Percentiles rank a stretch among this genome's conserved stretches.
phyloP scores from a whole-genome alignment of 2,113 vertebrate species.

The Coreoperca whiteheadi region DNA sequence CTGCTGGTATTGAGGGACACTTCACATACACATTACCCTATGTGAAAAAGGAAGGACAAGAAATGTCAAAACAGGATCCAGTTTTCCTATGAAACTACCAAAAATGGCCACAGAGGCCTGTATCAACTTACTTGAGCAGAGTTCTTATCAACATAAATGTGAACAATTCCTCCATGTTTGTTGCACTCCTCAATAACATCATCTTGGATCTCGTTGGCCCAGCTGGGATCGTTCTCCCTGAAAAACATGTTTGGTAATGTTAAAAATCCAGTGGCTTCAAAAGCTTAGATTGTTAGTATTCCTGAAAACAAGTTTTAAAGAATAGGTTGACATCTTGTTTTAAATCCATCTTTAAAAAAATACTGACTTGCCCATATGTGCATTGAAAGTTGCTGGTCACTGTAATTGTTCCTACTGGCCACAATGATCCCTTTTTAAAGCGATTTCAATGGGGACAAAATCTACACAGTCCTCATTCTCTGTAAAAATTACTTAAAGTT shows the following conservation, averaged over 20 bases:
- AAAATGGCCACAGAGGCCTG: too few species aligned
- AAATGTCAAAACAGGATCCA: neutral
- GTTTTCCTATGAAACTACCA: too few species aligned
- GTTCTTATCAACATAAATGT: constrained; percentile 98
- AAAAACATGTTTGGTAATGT: neutral
- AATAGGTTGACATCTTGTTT: neutral
- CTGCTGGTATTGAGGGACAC: constrained; percentile 95
- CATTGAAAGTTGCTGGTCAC: too few species aligned
- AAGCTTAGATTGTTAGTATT: too few species aligned
- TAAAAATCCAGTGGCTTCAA: neutral
- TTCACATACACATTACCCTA: constrained; percentile 99
- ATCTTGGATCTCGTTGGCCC: constrained; percentile 97
- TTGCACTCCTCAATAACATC: constrained; percentile 99
- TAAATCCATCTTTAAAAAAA: neutral
- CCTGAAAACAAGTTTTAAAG: neutral
- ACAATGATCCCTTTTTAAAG: neutral
- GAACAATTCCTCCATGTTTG: constrained; percentile 97
- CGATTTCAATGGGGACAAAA: neutral
- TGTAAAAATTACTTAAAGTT: neutral
- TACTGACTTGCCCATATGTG: neutral
- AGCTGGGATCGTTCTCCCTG: constrained; percentile 96
- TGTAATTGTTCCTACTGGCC: neutral
- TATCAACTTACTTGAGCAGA: constrained; percentile 90
- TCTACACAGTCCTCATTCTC: neutral
- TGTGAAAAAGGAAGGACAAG: neutral